Base-by-base conservation (phyloP, 2,113 vertebrate genomes). In the Sebastes fasciatus region DNA sequence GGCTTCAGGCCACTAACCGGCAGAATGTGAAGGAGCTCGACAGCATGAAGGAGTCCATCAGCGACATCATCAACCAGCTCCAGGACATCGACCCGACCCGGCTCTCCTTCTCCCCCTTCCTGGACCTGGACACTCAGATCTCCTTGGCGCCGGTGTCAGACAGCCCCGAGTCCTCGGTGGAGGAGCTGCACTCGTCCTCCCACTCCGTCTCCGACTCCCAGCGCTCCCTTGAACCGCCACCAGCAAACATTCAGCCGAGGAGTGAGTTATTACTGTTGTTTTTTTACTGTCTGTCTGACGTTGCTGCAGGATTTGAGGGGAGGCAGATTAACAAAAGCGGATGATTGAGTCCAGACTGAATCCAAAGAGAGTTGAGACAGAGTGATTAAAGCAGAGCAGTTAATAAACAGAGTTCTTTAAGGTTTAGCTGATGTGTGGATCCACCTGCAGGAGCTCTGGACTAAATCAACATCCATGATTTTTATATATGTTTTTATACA, bases 91-190 rank as follows among this genome's bases (percentile, higher is more conserved):
- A 96, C 80, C 95, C 95, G 0, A 91, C 94, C 64, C 82, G 95
- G 42, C 94, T 96, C 23, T 96, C 96, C 82, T 95, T 96, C 89
- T 96, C 96, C 16, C 95, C 96, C 1, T 96, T 96, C 88, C 88
- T 96, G 65, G 96, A 96, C 88, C 90, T 96, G 86, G 96, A 96
- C 91, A 96, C 96, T 26, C 96, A 96, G 91, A 96, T 96, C 85
- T 94, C 94, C 48, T 67, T 96, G 93, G 95, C 95, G 0, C 94
- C 95, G 0, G 92, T 96, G 86, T 96, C 96, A 13, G 95, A 96
- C 91, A 96, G 96, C 49, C 95, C 95, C 0, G 96, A 96, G 81
- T 96, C 95, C 0, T 96, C 95, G 0, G 89, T 96, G 70, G 94
- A 95, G 88, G 95, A 96, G 89, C 93, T 96, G 49, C 93, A 86